These are phyloP conservation scores for Periophthalmus magnuspinnatus DNA, from an alignment of 2,797 vertebrate genomes.

Conservation along the genomic window DNA sequence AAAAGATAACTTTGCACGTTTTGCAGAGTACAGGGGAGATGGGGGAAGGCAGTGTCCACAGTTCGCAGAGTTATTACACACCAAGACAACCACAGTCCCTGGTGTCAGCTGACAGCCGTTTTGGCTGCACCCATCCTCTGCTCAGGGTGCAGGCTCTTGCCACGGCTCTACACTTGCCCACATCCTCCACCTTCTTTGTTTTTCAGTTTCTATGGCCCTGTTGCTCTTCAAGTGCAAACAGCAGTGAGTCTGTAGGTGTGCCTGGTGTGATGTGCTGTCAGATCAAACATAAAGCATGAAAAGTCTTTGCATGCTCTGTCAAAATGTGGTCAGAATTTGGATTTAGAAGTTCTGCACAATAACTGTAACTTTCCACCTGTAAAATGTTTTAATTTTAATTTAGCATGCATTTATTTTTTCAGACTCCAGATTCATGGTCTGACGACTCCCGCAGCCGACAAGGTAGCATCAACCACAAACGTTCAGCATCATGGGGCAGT, in stretches of 20 bases:
- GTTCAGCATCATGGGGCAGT: slow-evolving; percentile 88
- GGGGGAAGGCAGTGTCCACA: slow-evolving; percentile 41
- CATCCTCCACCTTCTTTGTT: slow-evolving; percentile 61
- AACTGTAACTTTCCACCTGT: no score
- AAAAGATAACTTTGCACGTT: slow-evolving; percentile 27
- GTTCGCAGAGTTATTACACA: slow-evolving; percentile 44
- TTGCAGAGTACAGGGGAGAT: slow-evolving; percentile 17
- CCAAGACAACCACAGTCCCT: slow-evolving; percentile 58
- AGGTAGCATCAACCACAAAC: slow-evolving; percentile 76
- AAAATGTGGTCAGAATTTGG: not conserved
- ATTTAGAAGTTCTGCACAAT: not conserved
- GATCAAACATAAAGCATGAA: slow-evolving; percentile 33
- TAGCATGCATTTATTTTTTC: slow-evolving; percentile 15
- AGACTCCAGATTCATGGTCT: slow-evolving; percentile 87
- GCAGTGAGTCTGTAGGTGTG: slow-evolving; percentile 53
- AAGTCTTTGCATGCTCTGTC: slow-evolving; percentile 12
- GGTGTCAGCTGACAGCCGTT: slow-evolving; percentile 65
- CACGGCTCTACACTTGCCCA: slow-evolving; percentile 58
- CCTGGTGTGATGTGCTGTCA: slow-evolving; percentile 41
- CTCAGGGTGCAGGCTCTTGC: slow-evolving; percentile 52
- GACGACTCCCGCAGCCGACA: slow-evolving; percentile 67
- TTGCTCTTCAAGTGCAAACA: slow-evolving; percentile 36
- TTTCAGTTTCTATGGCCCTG: slow-evolving; percentile 61
- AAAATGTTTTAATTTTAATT: not conserved
- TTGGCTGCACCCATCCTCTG: slow-evolving; percentile 65